phyloP scores from a whole-genome alignment of 1,140 invertebrate genomes.

The Drusus annulatus region DNA sequence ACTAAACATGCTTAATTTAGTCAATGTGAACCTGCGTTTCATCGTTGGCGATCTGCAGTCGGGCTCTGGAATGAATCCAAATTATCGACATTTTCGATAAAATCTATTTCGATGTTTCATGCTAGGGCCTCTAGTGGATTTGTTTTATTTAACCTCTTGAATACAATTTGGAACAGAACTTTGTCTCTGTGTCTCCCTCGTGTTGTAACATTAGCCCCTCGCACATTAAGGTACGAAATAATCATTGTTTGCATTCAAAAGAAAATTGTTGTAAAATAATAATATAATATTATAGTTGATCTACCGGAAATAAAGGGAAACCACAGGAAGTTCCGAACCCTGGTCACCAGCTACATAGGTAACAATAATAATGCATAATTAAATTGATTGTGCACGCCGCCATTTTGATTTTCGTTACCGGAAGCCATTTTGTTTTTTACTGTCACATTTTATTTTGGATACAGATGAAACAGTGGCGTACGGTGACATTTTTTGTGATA shows the following conservation, averaged over 20 bases:
- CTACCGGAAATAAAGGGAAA: conserved; percentile 97
- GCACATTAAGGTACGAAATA: neutral
- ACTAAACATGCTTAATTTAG: too few species aligned
- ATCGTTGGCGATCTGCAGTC: too few species aligned
- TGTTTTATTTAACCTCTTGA: too few species aligned
- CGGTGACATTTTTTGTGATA: neutral
- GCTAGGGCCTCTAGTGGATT: too few species aligned
- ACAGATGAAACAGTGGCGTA: neutral
- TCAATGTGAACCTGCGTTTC: too few species aligned
- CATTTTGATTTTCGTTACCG: conserved; percentile 39
- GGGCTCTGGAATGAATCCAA: too few species aligned
- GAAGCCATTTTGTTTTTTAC: conserved; percentile 28
- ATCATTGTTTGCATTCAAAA: too few species aligned
- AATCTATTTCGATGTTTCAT: too few species aligned
- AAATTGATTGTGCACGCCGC: conserved; percentile 37
- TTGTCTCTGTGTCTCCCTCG: too few species aligned
- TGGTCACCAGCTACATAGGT: conserved; percentile 98
- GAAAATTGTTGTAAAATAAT: too few species aligned
- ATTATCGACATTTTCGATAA: too few species aligned
- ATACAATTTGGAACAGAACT: too few species aligned
- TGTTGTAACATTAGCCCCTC: neutral
- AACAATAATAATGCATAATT: conserved; percentile 64
- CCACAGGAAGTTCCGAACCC: conserved; percentile 97
- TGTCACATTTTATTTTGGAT: conserved; percentile 18
- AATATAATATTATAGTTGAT: conserved; percentile 80